phyloP scores from a whole-genome alignment of 2,113 vertebrate species.

The Promerops cafer region DNA sequence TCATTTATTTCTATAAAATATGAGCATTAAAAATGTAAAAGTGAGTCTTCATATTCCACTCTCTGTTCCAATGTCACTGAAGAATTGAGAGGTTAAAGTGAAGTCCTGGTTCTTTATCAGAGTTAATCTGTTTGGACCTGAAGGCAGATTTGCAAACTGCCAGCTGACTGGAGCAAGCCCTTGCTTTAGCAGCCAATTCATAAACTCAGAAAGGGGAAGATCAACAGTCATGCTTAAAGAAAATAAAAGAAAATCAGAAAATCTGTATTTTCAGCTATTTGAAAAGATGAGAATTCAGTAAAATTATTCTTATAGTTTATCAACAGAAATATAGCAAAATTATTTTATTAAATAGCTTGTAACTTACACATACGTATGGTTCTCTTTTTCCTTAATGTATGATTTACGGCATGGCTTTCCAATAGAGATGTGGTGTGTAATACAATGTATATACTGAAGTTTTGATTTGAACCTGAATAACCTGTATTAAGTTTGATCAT shows the following conservation, averaged over 20 bases:
- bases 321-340: neutral
- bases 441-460: neutral
- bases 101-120: neutral
- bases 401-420: neutral
- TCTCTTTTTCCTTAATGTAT: neutral
- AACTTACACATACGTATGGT: neutral
- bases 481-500: neutral
- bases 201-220: neutral
- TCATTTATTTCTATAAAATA: neutral
- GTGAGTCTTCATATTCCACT: neutral
- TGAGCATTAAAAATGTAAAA: neutral
- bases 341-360: neutral
- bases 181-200: neutral
- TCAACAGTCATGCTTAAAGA: neutral
- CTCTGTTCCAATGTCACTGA: neutral
- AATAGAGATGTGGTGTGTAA: neutral
- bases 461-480: conserved; percentile 3
- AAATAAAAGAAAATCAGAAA: neutral
- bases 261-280: neutral
- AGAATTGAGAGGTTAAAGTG: neutral
- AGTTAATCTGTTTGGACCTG: neutral
- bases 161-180: accelerated
- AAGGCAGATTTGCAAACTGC: neutral
- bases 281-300: neutral
- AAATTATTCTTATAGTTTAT: neutral